Percentiles rank a stretch among this genome's conserved stretches.
phyloP scores from a whole-genome alignment of 2,113 vertebrate species.

The Salvelinus fontinalis region DNA sequence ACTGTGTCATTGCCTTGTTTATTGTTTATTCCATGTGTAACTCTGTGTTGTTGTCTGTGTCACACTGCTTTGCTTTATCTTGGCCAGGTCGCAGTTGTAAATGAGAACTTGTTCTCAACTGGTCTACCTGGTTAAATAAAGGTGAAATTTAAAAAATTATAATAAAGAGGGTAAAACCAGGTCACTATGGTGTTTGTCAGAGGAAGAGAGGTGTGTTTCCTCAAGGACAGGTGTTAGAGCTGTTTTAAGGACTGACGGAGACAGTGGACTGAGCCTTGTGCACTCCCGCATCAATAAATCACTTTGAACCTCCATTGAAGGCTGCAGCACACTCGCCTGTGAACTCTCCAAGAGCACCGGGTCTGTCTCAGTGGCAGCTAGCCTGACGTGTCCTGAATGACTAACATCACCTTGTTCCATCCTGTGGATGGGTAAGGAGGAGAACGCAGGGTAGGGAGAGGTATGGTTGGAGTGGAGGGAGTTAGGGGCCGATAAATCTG shows the following conservation, averaged over 20 bases:
- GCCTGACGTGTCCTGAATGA: too few relatives aligned
- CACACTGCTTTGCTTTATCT: too few relatives aligned
- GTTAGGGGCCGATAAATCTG: neutral
- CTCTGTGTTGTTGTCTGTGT: too few relatives aligned
- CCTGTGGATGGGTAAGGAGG: conserved; percentile 4
- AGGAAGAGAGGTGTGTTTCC: conserved; percentile 16
- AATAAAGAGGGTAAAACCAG: neutral
- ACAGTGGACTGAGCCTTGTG: conserved; percentile 5
- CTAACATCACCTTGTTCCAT: conserved; percentile 27
- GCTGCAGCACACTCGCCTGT: neutral
- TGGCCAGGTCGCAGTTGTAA: too few relatives aligned
- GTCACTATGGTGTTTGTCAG: too few relatives aligned
- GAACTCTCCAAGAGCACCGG: too few relatives aligned
- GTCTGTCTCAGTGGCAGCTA: too few relatives aligned
- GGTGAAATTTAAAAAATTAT: too few relatives aligned
- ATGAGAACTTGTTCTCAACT: too few relatives aligned
- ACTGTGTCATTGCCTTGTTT: too few relatives aligned
- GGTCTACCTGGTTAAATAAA: too few relatives aligned
- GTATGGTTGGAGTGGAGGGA: conserved; percentile 6
- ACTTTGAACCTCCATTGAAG: conserved; percentile 26
- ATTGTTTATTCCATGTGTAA: too few relatives aligned
- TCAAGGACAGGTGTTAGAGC: conserved; percentile 6
- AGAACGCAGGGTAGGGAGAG: neutral
- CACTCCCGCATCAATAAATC: conserved; percentile 20
- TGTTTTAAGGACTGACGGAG: conserved; percentile 3